Evolutionary conservation across 2,888 invertebrate species (phyloP).

Genomic region (Alloscopus bannaensis): DNA sequence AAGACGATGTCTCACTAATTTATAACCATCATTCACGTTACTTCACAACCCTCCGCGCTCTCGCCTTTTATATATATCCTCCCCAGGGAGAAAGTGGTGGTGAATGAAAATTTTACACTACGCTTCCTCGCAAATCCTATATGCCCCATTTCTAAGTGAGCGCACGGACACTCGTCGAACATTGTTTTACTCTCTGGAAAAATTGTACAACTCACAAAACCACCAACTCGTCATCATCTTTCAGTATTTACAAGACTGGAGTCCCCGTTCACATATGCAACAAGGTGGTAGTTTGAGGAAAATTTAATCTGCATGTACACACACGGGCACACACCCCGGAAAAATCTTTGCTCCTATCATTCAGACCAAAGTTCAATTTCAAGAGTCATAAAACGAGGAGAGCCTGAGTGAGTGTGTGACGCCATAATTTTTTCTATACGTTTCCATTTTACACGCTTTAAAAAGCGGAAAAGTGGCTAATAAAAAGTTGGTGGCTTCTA

Average conservation of each 20-base stretch:
- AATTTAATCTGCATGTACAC: constrained; percentile 15
- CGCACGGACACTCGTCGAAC: no score
- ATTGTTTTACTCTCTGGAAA: no score
- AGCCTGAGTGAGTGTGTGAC: no score
- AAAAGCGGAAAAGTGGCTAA: constrained; percentile 54
- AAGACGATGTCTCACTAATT: constrained; percentile 5
- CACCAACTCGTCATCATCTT: background rate
- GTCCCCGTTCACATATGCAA: background rate
- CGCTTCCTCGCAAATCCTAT: no score
- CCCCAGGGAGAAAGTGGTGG: background rate
- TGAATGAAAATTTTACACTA: background rate
- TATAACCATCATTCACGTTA: no score
- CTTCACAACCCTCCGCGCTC: no score
- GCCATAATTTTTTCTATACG: constrained; percentile 57
- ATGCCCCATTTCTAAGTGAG: no score
- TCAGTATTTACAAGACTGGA: background rate
- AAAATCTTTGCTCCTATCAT: constrained; percentile 53
- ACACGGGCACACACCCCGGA: no score
- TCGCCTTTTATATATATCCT: background rate
- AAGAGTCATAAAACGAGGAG: constrained; percentile 58
- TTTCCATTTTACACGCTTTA: constrained; percentile 58
- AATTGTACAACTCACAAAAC: no score
- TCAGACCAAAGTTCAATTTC: constrained; percentile 55
- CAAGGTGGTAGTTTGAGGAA: background rate
- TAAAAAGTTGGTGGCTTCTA: constrained; percentile 46